Evolutionary conservation across 2,797 vertebrate species (phyloP).

Genomic region (Philypnodon macrostomus): DNA sequence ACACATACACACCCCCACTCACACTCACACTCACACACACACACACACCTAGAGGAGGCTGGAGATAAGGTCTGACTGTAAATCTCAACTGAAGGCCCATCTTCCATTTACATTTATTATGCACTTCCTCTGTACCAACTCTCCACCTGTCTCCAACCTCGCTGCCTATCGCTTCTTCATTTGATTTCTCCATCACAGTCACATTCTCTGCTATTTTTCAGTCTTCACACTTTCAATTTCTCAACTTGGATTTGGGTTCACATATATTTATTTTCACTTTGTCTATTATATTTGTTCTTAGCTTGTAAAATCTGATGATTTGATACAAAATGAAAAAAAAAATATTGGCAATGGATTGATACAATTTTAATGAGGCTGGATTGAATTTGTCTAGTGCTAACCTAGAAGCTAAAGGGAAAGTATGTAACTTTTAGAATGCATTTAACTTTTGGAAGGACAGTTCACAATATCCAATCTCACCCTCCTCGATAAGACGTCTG

Average conservation of each 20-base stretch:
- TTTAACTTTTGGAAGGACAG: no score
- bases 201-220: not conserved
- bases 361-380: no score
- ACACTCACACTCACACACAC: conserved; percentile 34
- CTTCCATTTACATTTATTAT: conserved; percentile 64
- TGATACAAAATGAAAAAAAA: no score
- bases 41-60: conserved; percentile 37
- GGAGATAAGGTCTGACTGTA: conserved; percentile 72
- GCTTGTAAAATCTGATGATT: no score
- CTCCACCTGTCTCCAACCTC: conserved; percentile 8
- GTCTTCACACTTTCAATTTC: not conserved
- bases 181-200: not conserved
- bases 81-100: conserved; percentile 67
- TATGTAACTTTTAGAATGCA: no score
- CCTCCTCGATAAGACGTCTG: not conserved
- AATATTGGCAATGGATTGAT: no score
- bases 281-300: no score
- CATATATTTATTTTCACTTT: no score
- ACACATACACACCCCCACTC: no score
- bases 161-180: conserved; percentile 6
- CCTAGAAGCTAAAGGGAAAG: no score
- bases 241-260: not conserved
- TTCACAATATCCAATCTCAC: not conserved
- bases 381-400: no score
- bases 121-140: conserved; percentile 35